These are phyloP conservation scores for Ceriagrion tenellum DNA, from an alignment of 2,888 invertebrate species.

Conservation along the genomic window DNA sequence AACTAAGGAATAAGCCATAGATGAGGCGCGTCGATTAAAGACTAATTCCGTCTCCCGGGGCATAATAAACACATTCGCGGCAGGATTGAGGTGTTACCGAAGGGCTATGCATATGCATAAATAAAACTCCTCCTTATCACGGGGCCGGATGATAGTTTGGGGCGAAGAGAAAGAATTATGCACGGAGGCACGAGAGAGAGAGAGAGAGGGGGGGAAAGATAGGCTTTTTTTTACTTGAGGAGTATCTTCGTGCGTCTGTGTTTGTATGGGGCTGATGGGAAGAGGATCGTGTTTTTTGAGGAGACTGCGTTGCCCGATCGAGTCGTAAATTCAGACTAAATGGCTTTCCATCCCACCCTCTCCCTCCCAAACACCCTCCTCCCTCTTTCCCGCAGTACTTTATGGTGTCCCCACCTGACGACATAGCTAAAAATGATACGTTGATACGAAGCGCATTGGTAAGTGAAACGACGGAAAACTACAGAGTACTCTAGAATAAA, in stretches of 20 bases:
- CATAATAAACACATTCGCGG: constrained; percentile 40
- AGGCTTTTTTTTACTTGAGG: neutral
- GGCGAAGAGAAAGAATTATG: neutral
- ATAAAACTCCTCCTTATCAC: neutral
- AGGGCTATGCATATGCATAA: constrained; percentile 1
- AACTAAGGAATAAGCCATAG: neutral
- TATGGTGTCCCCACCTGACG: constrained; percentile 7
- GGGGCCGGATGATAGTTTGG: neutral
- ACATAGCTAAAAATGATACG: neutral
- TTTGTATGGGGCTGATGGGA: neutral
- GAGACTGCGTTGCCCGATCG: neutral
- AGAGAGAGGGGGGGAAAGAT: too few relatives aligned
- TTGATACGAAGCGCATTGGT: neutral
- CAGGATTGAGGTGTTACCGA: constrained; percentile 7
- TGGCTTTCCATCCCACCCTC: neutral
- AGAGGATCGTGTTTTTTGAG: neutral
- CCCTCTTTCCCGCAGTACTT: neutral
- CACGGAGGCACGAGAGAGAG: neutral
- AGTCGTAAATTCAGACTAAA: constrained; percentile 25
- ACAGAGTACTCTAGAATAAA: neutral
- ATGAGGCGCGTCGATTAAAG: constrained; percentile 33
- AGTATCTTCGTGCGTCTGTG: neutral
- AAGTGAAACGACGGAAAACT: neutral
- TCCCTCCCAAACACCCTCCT: neutral
- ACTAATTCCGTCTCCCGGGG: constrained; percentile 17